A percentile compares a stretch with the other conserved stretches of the same genome.
Evolutionary conservation across 2,797 vertebrate species (phyloP).

Genomic region (Coreius guichenoti): DNA sequence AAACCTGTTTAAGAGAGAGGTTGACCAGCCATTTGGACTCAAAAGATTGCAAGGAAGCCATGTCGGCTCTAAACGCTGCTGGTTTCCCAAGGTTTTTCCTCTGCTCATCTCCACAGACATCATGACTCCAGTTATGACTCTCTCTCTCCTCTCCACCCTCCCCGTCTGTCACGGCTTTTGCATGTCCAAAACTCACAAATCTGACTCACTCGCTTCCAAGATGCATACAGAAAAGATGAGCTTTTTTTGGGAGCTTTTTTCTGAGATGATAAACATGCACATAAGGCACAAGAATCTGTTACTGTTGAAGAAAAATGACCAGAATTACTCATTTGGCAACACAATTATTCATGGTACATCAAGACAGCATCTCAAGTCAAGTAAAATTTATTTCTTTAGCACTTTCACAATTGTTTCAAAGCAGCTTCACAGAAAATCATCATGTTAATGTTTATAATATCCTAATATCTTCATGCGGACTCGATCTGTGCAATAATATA

Average conservation of each 20-base stretch:
- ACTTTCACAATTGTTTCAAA: neutral
- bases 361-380: neutral
- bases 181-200: conserved; percentile 42
- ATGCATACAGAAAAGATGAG: neutral
- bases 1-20: neutral
- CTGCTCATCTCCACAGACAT: conserved; percentile 42
- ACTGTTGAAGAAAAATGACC: neutral
- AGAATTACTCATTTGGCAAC: conserved; percentile 10
- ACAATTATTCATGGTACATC: neutral
- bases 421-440: neutral
- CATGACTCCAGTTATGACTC: conserved; percentile 40
- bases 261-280: conserved; percentile 22
- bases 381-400: neutral
- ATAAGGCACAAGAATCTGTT: neutral
- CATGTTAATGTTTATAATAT: too few species aligned
- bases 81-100: conserved; percentile 2
- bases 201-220: neutral
- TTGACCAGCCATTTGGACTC: conserved; percentile 26
- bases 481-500: neutral
- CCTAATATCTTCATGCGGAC: neutral
- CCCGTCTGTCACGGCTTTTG: neutral
- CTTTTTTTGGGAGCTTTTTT: conserved; percentile 6
- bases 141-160: conserved; percentile 24
- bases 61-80: conserved; percentile 7
- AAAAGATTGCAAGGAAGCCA: neutral